Evolutionary conservation across 2,797 vertebrate genomes (phyloP).

Genomic region (Podarcis siculus): DNA sequence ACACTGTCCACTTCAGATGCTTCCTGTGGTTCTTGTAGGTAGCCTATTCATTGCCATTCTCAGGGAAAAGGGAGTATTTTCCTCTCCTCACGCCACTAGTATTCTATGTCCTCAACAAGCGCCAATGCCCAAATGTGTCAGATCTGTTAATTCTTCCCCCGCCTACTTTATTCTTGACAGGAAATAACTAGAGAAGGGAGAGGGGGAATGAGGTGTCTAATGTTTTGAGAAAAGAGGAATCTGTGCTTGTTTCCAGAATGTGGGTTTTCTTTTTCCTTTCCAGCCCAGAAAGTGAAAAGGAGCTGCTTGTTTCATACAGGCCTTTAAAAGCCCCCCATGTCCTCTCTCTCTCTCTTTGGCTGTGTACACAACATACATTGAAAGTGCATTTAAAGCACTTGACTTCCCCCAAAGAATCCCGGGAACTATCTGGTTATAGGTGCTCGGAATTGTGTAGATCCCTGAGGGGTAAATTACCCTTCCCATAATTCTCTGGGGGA

Average conservation of each 20-base stretch:
- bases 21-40: background rate
- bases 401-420: no score
- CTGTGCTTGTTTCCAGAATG: conserved; percentile 76
- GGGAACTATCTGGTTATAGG: no score
- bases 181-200: conserved; percentile 33
- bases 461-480: no score
- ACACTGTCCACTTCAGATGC: background rate
- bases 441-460: no score
- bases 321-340: conserved; percentile 65
- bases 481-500: no score
- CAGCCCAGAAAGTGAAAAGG: conserved; percentile 63
- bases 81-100: background rate
- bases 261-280: conserved; percentile 51
- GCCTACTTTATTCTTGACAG: conserved; percentile 4
- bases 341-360: conserved; percentile 41
- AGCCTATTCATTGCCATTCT: background rate
- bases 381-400: no score
- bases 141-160: conserved; percentile 8
- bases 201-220: background rate
- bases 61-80: conserved; percentile 4
- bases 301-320: conserved; percentile 76
- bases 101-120: background rate
- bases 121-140: rapidly evolving
- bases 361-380: no score
- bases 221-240: background rate